These are phyloP conservation scores for Serranus cabrilla DNA, from an alignment of 2,797 vertebrate genomes.

Conservation along the genomic window DNA sequence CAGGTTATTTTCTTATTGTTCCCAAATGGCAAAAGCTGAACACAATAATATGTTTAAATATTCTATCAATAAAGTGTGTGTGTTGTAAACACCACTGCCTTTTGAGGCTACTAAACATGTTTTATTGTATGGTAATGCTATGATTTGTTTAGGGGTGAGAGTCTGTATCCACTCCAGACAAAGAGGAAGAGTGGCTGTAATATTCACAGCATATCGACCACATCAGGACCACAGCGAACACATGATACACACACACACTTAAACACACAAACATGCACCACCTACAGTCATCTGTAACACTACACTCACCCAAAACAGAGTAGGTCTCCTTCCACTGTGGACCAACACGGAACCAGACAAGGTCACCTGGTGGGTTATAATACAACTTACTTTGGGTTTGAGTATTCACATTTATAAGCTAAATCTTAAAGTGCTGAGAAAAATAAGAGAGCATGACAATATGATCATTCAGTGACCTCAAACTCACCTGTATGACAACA, in stretches of 20 bases:
- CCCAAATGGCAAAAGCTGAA: too few relatives aligned
- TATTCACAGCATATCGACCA: too few relatives aligned
- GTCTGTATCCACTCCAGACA: neutral
- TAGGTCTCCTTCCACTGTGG: constrained; percentile 77
- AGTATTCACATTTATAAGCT: neutral
- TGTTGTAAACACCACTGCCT: too few relatives aligned
- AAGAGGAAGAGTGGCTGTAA: neutral
- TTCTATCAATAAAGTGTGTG: too few relatives aligned
- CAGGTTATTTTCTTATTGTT: too few relatives aligned
- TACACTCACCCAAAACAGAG: constrained; percentile 80
- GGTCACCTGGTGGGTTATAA: constrained; percentile 69
- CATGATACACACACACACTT: neutral
- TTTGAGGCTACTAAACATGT: too few relatives aligned
- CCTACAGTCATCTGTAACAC: neutral
- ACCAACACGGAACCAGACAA: constrained; percentile 82
- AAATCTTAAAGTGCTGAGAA: neutral
- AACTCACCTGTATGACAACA: constrained; percentile 84
- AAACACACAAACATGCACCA: neutral
- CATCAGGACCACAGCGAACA: neutral
- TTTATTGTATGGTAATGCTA: too few relatives aligned
- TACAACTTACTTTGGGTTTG: neutral
- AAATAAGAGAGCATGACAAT: neutral
- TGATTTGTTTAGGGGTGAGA: neutral
- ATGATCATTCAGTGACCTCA: neutral
- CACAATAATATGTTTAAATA: too few relatives aligned